phyloP scores from a whole-genome alignment of 2,797 vertebrate genomes.

The Mormyrops boulengeri region DNA sequence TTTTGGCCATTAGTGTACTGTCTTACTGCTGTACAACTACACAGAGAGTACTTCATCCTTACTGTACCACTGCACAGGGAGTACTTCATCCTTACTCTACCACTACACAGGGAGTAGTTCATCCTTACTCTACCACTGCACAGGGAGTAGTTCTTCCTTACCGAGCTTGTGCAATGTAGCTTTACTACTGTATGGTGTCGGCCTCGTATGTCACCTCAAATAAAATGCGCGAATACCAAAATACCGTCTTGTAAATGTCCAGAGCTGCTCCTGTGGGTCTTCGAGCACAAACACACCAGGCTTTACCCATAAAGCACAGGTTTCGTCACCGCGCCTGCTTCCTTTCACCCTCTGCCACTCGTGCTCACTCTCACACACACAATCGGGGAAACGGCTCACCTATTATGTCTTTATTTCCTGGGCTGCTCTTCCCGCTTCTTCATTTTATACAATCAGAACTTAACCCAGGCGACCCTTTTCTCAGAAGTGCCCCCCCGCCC shows the following conservation, averaged over 20 bases:
- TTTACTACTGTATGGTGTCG: not conserved
- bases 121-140: not conserved
- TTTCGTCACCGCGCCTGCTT: not conserved
- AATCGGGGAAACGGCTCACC: constrained; percentile 42
- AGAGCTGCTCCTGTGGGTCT: not conserved
- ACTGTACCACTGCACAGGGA: not conserved
- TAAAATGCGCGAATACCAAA: not conserved
- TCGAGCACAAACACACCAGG: not conserved
- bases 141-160: not conserved
- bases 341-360: not conserved
- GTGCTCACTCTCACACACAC: constrained; percentile 17
- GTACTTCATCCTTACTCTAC: not conserved
- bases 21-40: not conserved
- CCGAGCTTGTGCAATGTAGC: not conserved
- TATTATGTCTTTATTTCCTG: constrained; percentile 40
- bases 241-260: not conserved
- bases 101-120: not conserved
- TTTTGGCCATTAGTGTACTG: not conserved
- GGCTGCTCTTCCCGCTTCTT: constrained; percentile 37
- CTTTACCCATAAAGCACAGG: not conserved
- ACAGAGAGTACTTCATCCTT: not conserved
- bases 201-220: not conserved
- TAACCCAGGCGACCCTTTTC: constrained; percentile 20
- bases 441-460: constrained; percentile 22
- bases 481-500: constrained; percentile 15